Evolutionary conservation across 2,888 invertebrate species (phyloP).

Genomic region (Drosophila nr. medialis): DNA sequence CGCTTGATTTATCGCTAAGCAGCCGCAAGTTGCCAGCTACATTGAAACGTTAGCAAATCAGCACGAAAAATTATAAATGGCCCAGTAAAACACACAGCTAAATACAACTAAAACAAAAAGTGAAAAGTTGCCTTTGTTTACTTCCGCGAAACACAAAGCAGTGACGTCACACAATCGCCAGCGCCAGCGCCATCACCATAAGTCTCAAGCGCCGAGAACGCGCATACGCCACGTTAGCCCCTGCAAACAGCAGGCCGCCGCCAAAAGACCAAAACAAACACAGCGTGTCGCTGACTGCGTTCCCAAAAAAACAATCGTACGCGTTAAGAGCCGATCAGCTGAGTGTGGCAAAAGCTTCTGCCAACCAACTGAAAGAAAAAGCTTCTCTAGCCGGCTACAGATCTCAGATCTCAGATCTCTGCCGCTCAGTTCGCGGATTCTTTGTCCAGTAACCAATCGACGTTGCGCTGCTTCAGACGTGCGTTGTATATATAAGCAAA

Average conservation of each 20-base stretch:
- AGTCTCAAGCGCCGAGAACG: constrained; percentile 34
- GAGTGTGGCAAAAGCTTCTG: constrained; percentile 62
- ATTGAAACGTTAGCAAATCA: constrained; percentile 26
- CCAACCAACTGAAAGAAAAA: constrained; percentile 33
- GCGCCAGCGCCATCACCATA: constrained; percentile 10
- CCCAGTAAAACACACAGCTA: constrained; percentile 1
- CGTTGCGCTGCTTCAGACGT: constrained; percentile 68
- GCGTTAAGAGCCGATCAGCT: constrained; percentile 71
- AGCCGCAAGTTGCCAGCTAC: constrained; percentile 33
- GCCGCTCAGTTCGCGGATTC: constrained; percentile 24
- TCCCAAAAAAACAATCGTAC: constrained; percentile 31
- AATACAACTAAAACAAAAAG: constrained; percentile 14
- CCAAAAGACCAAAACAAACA: constrained; percentile 64
- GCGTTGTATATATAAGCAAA: constrained; percentile 11
- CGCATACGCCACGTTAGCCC: constrained; percentile 55
- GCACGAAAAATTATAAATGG: constrained; percentile 21
- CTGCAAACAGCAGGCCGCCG: constrained; percentile 40
- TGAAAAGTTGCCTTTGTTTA: constrained; percentile 64
- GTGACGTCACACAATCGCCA: constrained; percentile 66
- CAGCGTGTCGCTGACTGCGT: constrained; percentile 54
- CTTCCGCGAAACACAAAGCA: constrained; percentile 74
- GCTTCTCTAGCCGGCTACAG: constrained; percentile 58
- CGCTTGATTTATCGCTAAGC: constrained; percentile 70
- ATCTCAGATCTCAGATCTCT: constrained; percentile 36
- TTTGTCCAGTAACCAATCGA: constrained; percentile 73